Conservation (phyloP, 2,797 vertebrate species). For the Pseudochaenichthys georgianus region DNA sequence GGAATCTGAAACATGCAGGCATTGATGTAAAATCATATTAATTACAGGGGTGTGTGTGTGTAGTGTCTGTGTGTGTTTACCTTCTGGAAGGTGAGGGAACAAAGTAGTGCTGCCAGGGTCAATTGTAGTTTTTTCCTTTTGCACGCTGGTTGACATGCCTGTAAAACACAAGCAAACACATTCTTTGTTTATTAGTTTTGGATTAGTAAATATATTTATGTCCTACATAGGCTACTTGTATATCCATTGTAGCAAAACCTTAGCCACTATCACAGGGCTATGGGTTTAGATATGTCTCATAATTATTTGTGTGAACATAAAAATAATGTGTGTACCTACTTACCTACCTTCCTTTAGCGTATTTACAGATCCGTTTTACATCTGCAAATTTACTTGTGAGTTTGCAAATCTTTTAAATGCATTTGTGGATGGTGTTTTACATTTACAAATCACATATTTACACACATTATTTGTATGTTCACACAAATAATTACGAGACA, state of each 20-base stretch:
- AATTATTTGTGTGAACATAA: too few relatives aligned
- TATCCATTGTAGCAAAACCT: background rate
- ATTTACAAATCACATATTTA: too few relatives aligned
- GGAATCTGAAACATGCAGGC: slow-evolving; percentile 82
- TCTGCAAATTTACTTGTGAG: too few relatives aligned
- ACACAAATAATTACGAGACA: too few relatives aligned
- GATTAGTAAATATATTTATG: background rate
- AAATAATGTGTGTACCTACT: too few relatives aligned
- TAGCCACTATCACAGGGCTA: background rate
- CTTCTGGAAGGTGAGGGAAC: slow-evolving; percentile 84
- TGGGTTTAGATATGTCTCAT: too few relatives aligned
- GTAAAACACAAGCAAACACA: slow-evolving; percentile 57
- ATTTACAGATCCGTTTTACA: too few relatives aligned
- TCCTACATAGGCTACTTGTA: background rate
- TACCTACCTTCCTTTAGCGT: too few relatives aligned
- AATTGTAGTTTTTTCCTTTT: slow-evolving; percentile 80
- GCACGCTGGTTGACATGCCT: slow-evolving; percentile 85
- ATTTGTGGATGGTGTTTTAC: too few relatives aligned
- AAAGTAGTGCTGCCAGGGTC: slow-evolving; percentile 90
- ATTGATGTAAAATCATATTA: background rate
- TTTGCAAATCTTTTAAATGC: too few relatives aligned
- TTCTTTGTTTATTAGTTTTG: background rate
- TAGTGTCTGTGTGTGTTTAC: background rate
- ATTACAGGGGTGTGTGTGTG: background rate
- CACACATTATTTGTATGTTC: too few relatives aligned